Evolutionary conservation across 2,888 invertebrate genomes (phyloP), one percentile per base, ranked within the genome.

Genomic region (Heliconius ethilla): DNA sequence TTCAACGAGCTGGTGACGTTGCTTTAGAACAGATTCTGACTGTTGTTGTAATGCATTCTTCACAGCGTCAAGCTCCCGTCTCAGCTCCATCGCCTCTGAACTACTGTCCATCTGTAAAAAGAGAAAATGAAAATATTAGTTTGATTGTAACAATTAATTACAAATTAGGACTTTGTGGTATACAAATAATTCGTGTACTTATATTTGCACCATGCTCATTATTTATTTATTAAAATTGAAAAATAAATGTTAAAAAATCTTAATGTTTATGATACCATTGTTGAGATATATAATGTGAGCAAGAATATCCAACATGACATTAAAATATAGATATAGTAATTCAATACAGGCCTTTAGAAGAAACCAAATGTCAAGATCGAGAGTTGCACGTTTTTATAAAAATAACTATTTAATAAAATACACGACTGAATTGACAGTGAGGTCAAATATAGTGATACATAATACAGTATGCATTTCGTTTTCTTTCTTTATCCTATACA

Each of bases 1-100:
- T n/a, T n/a, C n/a, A n/a, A n/a, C n/a, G n/a, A n/a, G n/a, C 85
- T 97, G 94, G 85, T 96, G 96, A 67, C 96, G 93, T 85, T 97
- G 97, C 84, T 96, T 95, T 79, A 96, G 91, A 65, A 95, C 95
- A 15, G 96, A 95, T 83, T 93, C 95, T 0, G 96, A 95, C 87
- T 96, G 96, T 81, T 95, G 94, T 84, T 95, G 96, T 82, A 97
- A 91, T 77, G 96, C 96, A 82, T 95, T 95, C 83, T 96, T 96
- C 25, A 96, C 96, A 76, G 95, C 95, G 85, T 96, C 96, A 84
- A 97, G 90, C 92, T 97, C 96, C 80, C 95, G 93, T 83, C 95
- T 91, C 83, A 96, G 87, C 85, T 95, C 94, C 88, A 95, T 92
- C 82, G 95, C 94, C 85, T 96, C 95, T 78, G 94, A 94, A 83